Evolutionary conservation across 2,797 vertebrate genomes (phyloP).

Genomic region (Graptemys geographica): DNA sequence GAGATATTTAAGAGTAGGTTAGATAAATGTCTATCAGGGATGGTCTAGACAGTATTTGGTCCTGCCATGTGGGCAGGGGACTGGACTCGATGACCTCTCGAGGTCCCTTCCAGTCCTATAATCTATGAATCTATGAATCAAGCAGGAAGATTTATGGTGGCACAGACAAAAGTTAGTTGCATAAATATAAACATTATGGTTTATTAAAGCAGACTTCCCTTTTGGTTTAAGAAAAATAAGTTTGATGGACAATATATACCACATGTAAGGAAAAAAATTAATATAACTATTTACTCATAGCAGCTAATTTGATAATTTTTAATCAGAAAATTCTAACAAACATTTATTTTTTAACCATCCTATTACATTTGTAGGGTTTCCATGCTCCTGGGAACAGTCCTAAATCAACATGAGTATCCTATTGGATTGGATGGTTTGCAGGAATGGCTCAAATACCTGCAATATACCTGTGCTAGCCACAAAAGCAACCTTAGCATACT

Average conservation of each 20-base stretch:
- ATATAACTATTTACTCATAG: neutral
- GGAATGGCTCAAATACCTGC: neutral
- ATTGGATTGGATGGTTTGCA: neutral
- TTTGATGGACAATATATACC: neutral
- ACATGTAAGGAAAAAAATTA: neutral
- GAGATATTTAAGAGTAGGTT: too few relatives aligned
- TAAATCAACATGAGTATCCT: neutral
- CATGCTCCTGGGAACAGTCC: neutral
- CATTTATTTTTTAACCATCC: neutral
- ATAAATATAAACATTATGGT: neutral
- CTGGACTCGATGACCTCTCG: too few relatives aligned
- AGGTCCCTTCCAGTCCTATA: too few relatives aligned
- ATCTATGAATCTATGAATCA: too few relatives aligned
- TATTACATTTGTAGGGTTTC: neutral
- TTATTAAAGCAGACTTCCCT: neutral
- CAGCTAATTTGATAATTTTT: neutral
- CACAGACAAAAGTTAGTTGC: slow-evolving; percentile 35
- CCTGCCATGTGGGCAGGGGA: too few relatives aligned
- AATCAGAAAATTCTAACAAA: neutral
- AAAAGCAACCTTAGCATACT: neutral
- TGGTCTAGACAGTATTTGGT: too few relatives aligned
- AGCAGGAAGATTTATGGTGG: neutral
- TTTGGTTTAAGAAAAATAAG: neutral
- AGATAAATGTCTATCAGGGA: too few relatives aligned
- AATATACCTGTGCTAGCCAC: neutral